Base-by-base conservation (phyloP, 2,797 vertebrate genomes). In the Acropternis orthonyx region DNA sequence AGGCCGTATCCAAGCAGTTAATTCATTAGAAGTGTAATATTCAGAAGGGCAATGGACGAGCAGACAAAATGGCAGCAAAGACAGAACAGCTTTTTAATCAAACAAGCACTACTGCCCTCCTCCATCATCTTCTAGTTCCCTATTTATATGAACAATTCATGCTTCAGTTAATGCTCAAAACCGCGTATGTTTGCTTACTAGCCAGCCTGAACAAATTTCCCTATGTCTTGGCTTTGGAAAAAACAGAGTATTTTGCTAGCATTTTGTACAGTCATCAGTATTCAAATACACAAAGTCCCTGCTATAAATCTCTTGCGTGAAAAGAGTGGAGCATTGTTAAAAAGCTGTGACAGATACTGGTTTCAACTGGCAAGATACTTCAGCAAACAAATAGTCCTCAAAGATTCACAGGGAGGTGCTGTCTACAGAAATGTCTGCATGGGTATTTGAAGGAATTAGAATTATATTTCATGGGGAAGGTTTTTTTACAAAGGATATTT, bases 1-100 rank as follows among this genome's bases (percentile, higher is more conserved):
- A 95, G 76, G 79, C 85, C 82, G 88, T 80, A 95, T 69, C 82
- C 52, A 75, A 92, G 73, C 74, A 93, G 89, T 84, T 96, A 92
- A 95, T 91, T 96, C 82, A 84, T 91, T 93, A 95, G 58, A 77
- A 94, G 34, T 46, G 48, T 19, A 89, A 89, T 93, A 73, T 88
- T 89, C 79, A 68, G 79, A 69, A 66, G 69, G 54, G 79, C 66
- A 92, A 52, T 39, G 62, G 85, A 73, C 1, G 4, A 83, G 46
- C 22, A 81, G 58, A 72, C 78, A 94, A 96, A 91, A 94, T 75
- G 66, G 87, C 59, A 91, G 81, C 44, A 81, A 75, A 80, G 52
- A 83, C 41, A 88, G 44, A 39, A 36, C 14, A 39, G 15, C 23
- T 73, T 63, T 92, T 90, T 51, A 72, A 86, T 63, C 51, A 69